Base-by-base conservation (phyloP, 2,797 vertebrate genomes). In the Ceyx erithaca region DNA sequence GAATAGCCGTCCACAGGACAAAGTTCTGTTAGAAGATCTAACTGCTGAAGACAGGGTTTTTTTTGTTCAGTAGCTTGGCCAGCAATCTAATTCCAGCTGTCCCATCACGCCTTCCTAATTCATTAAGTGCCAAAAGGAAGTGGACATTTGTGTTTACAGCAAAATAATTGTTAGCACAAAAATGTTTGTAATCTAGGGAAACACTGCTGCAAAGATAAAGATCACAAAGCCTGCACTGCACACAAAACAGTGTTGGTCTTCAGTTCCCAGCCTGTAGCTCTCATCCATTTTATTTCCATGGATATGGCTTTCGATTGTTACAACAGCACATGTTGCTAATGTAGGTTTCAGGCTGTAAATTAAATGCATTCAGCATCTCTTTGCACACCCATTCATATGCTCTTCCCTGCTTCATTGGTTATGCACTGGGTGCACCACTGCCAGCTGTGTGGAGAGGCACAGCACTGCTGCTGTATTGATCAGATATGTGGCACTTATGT, bases 21-120 rank as follows among this genome's bases (percentile, higher is more conserved):
- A 30, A 84, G 63, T 90, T 89, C 72, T 82, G 72, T 88, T 96
- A 82, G 72, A 95, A 92, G 68, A 61, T 66, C 26, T 46, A 45
- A 33, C 69, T 85, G n/a, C 33, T 80, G 14, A 21, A 33, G 25
- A 46, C 5, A 1, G 25, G 37, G 37, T 23, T 6, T 3, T 1
- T 89, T 88, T 89, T 59, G 15, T 71, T 94, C 30, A 52, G 48
- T 49, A 72, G 7, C 37, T 66, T 70, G 63, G 18, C n/a, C 51
- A 80, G 58, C 51, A 67, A 19, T 63, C 87, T 63, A 81, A 86
- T 73, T 83, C 31, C 22, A 14, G 30, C 75, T 92, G 66, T 35
- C 52, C 41, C 66, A 10, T 66, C 3, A 1, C 30, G 57, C 51
- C 46, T 91, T 94, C 70, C 72, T 59, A 62, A 79, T 90, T 61